phyloP scores from a whole-genome alignment of 64 coral and sea anemone species.

The Pocillopora verrucosa region DNA sequence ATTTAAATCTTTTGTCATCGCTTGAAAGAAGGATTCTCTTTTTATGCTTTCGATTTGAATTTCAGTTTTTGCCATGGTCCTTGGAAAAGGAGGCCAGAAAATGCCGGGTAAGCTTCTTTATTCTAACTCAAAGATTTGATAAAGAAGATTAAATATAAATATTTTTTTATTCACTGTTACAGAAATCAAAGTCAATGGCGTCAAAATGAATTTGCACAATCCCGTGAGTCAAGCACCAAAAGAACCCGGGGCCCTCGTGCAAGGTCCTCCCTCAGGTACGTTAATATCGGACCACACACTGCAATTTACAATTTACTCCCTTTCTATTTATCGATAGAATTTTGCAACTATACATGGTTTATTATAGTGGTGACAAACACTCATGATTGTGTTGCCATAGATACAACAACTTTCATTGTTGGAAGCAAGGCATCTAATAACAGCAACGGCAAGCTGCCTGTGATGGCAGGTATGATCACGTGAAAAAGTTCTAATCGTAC shows the following conservation, averaged over 20 bases:
- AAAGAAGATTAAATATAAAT: too few relatives aligned
- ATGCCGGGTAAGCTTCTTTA: background rate
- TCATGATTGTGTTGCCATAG: background rate
- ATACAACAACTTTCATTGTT: conserved; percentile 9
- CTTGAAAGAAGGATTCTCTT: too few relatives aligned
- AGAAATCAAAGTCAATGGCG: conserved; percentile 46
- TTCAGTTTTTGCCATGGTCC: conserved; percentile 36
- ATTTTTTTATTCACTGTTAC: background rate
- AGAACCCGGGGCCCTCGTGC: background rate
- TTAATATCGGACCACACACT: background rate
- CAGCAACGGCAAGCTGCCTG: background rate
- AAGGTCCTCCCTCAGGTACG: conserved; percentile 27
- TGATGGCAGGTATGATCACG: conserved; percentile 23
- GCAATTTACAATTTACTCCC: too few relatives aligned
- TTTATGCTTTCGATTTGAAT: background rate
- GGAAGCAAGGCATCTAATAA: background rate
- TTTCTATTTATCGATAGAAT: too few relatives aligned
- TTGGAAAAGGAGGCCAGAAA: conserved; percentile 13
- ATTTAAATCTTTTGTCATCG: too few relatives aligned
- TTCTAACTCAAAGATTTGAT: background rate
- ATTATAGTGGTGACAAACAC: background rate
- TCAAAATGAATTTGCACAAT: conserved; percentile 5
- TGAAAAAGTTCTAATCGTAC: too few relatives aligned
- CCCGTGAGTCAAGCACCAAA: background rate
- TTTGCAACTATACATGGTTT: too few relatives aligned